These are phyloP conservation scores for Bombylius discolor DNA, from an alignment of 2,888 invertebrate genomes.

Conservation along the genomic window DNA sequence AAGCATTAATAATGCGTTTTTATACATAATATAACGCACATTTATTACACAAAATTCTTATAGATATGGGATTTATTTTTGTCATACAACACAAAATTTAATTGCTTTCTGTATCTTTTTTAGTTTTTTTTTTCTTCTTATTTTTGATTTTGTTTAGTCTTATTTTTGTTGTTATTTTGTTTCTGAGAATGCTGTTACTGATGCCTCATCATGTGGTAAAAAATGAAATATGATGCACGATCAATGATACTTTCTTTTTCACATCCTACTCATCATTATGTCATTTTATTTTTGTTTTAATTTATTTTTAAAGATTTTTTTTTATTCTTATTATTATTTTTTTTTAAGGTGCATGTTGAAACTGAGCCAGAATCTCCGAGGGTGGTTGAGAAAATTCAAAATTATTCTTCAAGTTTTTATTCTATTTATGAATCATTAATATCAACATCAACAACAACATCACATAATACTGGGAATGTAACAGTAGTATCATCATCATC, in stretches of 20 bases:
- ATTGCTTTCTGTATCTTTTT: neutral
- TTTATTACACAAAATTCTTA: too few species aligned
- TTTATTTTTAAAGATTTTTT: slow-evolving; percentile 4
- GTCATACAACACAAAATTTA: neutral
- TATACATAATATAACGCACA: too few species aligned
- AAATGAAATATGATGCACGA: too few species aligned
- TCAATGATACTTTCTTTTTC: too few species aligned
- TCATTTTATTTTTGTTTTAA: neutral
- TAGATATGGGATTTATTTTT: slow-evolving; percentile 2
- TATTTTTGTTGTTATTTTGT: too few species aligned
- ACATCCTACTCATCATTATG: neutral
- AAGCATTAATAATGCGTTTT: too few species aligned
- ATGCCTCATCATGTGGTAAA: too few species aligned
- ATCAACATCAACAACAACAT: slow-evolving; percentile 21
- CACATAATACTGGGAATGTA: slow-evolving; percentile 25
- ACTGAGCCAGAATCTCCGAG: slow-evolving; percentile 32
- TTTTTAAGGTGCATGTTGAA: slow-evolving; percentile 28
- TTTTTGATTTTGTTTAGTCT: too few species aligned
- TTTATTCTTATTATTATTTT: slow-evolving; percentile 2
- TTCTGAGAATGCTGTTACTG: too few species aligned
- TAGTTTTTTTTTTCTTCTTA: too few species aligned
- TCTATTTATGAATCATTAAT: slow-evolving; percentile 5
- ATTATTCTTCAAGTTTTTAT: neutral
- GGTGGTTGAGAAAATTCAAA: slow-evolving; percentile 11
- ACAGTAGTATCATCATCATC: slow-evolving; percentile 23